Evolutionary conservation across 2,888 invertebrate genomes (phyloP), one percentile per base, ranked within the genome.

Genomic region (Peribatodes rhomboidaria): DNA sequence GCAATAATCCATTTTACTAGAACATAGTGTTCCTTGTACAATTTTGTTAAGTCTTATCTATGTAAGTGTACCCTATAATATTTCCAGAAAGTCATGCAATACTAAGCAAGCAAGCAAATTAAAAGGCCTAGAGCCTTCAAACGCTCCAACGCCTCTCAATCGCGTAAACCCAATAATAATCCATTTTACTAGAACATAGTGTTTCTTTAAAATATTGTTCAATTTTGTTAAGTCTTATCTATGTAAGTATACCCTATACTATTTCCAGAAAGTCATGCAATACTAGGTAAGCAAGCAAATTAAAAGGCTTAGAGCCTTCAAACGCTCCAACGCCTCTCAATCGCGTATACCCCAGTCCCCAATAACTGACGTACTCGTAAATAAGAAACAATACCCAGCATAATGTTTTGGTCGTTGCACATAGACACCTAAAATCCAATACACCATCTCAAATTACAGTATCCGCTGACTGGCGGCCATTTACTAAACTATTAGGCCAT

Each of bases 391-490:
- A 71, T 66, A 79, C 70, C 70, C 58, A 49, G 70, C 73, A 71
- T 69, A 69, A 74, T 73, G 73, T 76, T 80, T 82, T 81, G 79
- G 79, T 81, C 76, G 76, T 72, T 71, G 75, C 79, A 84, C 83
- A 85, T 86, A 82, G 81, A 77, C 79, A 76, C 82, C 79, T 76
- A 77, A 84, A 88, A 87, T 86, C 84, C 81, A 82, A 85, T 84
- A 84, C 82, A 81, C 79, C 76, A 74, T 87, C 84, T 92, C 88
- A 79, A 35, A 78, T 92, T 92, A 89, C 91, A 69, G 82, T 89
- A 92, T 92, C 90, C 90, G 88, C 73, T 85, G 81, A 72, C 81
- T 84, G 83, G 85, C 84, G 74, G 84, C 86, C 85, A 88, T 88
- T 82, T 85, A 84, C 81, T 76, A 81, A 88, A 83, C 88, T 89